Percentiles rank a stretch among this genome's conserved stretches.
phyloP scores from a whole-genome alignment of 2,888 invertebrate species.

The Acrobasis suavella region DNA sequence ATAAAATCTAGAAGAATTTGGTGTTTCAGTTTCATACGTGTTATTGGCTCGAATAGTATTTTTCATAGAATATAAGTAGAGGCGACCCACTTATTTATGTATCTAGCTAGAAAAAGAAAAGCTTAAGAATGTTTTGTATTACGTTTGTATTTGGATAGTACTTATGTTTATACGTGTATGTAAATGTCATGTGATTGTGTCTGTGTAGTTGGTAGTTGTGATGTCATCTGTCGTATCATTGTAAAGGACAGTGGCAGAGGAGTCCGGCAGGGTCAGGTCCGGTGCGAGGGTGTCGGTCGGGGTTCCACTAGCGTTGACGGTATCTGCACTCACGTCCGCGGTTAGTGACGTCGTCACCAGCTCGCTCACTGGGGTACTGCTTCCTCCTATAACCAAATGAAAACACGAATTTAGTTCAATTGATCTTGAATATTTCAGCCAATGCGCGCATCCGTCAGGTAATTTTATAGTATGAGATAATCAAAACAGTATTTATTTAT shows the following conservation, averaged over 20 bases:
- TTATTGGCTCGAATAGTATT: background rate
- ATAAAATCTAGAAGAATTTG: constrained; percentile 23
- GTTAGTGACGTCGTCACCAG: constrained; percentile 41
- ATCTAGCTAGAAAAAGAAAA: background rate
- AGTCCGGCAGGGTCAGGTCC: constrained; percentile 24
- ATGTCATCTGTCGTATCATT: constrained; percentile 30
- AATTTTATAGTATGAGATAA: constrained; percentile 3
- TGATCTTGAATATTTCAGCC: constrained; percentile 21
- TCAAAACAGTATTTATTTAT: constrained; percentile 3
- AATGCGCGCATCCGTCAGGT: background rate
- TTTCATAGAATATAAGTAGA: background rate
- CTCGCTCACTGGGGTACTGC: constrained; percentile 71
- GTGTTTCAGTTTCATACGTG: constrained; percentile 25
- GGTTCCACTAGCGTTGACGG: constrained; percentile 35
- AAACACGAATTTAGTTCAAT: constrained; percentile 13
- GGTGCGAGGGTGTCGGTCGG: constrained; percentile 30
- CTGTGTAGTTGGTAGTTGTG: constrained; percentile 34
- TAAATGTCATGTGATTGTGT: constrained; percentile 50
- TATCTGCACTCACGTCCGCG: constrained; percentile 40
- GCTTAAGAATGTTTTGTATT: background rate
- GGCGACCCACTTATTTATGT: background rate
- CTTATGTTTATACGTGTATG: constrained; percentile 14
- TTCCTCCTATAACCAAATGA: constrained; percentile 63
- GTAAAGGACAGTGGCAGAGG: constrained; percentile 18
- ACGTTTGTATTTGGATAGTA: constrained; percentile 6